phyloP scores from a whole-genome alignment of 2,797 vertebrate species.

The Champsocephalus gunnari region DNA sequence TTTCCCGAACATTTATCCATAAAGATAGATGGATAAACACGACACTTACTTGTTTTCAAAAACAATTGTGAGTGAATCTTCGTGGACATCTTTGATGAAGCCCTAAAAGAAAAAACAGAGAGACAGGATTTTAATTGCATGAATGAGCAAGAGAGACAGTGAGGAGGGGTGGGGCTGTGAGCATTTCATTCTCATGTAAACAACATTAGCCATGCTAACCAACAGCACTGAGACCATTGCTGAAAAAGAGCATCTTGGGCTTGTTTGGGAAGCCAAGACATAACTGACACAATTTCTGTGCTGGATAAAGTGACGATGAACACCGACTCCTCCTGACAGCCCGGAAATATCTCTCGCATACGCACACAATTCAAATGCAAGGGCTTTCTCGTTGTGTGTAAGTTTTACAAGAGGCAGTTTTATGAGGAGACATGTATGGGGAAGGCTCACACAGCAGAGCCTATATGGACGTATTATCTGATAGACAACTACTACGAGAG shows the following conservation, averaged over 20 bases:
- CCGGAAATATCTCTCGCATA: conserved; percentile 26
- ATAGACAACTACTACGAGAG: conserved; percentile 12
- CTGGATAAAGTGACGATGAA: conserved; percentile 54
- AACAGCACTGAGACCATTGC: conserved; percentile 25
- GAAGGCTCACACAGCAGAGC: background rate
- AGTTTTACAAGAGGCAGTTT: conserved; percentile 5
- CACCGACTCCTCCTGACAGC: conserved; percentile 60
- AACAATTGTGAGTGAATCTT: conserved; percentile 93
- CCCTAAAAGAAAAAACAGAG: conserved; percentile 80
- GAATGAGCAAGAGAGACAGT: conserved; percentile 9
- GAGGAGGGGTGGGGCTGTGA: conserved; percentile 18
- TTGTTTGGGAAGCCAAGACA: conserved; percentile 46
- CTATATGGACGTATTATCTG: conserved; percentile 1
- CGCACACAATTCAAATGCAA: conserved; percentile 15
- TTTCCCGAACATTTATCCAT: background rate
- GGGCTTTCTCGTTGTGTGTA: background rate
- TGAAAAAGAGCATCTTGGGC: conserved; percentile 46
- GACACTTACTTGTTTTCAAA: conserved; percentile 96
- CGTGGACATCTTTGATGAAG: conserved; percentile 94
- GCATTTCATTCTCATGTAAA: conserved; percentile 45
- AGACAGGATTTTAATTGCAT: conserved; percentile 42
- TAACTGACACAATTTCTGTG: conserved; percentile 63
- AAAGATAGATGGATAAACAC: background rate
- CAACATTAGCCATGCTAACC: conserved; percentile 28
- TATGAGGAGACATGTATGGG: conserved; percentile 3